Evolutionary conservation across 2,888 invertebrate genomes (phyloP), one percentile per base, ranked within the genome.

Genomic region (Bhutanitis thaidina): DNA sequence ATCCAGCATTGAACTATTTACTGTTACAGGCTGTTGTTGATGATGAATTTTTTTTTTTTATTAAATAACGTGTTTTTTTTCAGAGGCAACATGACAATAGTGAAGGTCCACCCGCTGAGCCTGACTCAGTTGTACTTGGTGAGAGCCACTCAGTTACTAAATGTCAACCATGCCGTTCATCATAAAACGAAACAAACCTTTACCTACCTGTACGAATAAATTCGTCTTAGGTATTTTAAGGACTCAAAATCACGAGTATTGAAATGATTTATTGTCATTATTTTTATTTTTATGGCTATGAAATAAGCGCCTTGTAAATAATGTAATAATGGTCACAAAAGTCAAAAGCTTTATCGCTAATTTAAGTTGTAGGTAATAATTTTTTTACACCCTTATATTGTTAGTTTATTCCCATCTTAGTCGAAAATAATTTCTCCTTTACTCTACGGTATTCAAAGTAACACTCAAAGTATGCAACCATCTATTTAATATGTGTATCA

Each of bases 1-100:
- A n/a, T n/a, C n/a, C n/a, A n/a, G n/a, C n/a, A n/a, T n/a, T n/a
- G n/a, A n/a, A n/a, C n/a, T n/a, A n/a, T n/a, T n/a, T n/a, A n/a
- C n/a, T n/a, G n/a, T n/a, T n/a, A n/a, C n/a, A n/a, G n/a, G n/a
- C n/a, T n/a, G n/a, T n/a, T n/a, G n/a, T n/a, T 20, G 20, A 3
- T 20, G 5, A 5, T 3, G 5, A 20, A 20, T 2, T 20, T 3
- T 2, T 5, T 3, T 20, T 20, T 20, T 20, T 20, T 3, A 20
- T 20, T 20, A 20, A 20, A 3, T 20, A n/a, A 30, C 7, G 1
- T 34, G 16, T 14, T 45, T 43, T 60, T 52, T 90, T 91, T 41
- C 85, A 95, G 95, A 91, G 94, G 69, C 92, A 95, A 64, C 94
- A 95, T 66, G 95, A 95, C 65, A 92, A 87, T 63, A 93, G 91